These are phyloP conservation scores for Noctuana brunneofusca DNA, from an alignment of 2,888 invertebrate genomes.

Conservation along the genomic window DNA sequence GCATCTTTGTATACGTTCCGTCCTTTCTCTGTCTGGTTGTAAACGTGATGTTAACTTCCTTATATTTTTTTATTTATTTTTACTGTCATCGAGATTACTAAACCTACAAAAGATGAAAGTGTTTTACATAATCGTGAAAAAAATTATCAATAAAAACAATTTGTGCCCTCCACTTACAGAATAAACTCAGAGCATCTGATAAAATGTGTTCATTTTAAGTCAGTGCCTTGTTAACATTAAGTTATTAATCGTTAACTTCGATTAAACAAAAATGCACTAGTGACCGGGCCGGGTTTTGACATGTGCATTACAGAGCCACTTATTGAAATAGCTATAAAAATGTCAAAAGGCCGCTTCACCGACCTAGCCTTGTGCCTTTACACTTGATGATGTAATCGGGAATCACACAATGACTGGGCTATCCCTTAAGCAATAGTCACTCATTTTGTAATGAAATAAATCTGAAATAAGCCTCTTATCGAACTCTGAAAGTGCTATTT, in stretches of 20 bases:
- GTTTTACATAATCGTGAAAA: background rate
- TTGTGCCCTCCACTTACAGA: background rate
- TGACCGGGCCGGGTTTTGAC: slow-evolving; percentile 9
- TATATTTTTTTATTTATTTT: no score
- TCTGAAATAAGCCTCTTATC: background rate
- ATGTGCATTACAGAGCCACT: slow-evolving; percentile 17
- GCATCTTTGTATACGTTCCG: no score
- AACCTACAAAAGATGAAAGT: background rate
- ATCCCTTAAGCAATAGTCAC: background rate
- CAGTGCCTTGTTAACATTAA: slow-evolving; percentile 17
- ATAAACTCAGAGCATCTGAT: background rate
- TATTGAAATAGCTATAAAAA: slow-evolving; percentile 28
- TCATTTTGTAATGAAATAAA: background rate
- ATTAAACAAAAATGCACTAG: slow-evolving; percentile 20
- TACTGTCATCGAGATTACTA: no score
- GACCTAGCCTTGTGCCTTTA: slow-evolving; percentile 25
- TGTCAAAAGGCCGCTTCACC: slow-evolving; percentile 23
- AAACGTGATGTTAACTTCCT: no score
- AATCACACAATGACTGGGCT: background rate
- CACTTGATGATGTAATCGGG: slow-evolving; percentile 12
- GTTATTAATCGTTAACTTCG: slow-evolving; percentile 14
- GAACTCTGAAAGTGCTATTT: background rate
- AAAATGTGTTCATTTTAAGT: slow-evolving; percentile 1
- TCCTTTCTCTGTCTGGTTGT: no score
- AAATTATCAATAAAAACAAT: background rate